Conservation (phyloP, 2,888 invertebrate species). For the Rhogogaster chlorosoma region DNA sequence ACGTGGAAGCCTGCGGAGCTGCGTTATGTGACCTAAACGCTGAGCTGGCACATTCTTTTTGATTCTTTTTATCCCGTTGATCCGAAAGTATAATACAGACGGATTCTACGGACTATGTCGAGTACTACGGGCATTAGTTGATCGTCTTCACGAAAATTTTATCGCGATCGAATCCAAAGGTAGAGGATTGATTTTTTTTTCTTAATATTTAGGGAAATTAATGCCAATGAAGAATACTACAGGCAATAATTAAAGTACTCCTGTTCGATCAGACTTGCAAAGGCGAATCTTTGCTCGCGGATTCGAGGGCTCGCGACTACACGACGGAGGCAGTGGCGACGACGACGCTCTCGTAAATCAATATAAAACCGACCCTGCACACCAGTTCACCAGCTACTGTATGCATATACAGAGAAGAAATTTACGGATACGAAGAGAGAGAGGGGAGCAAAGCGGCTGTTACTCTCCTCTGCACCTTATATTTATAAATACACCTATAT, state of each 20-base stretch:
- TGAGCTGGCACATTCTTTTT: not conserved
- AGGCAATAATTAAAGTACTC: not conserved
- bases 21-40: constrained; percentile 1
- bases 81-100: not conserved
- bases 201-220: not conserved
- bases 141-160: not conserved
- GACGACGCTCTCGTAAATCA: constrained; percentile 24
- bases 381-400: not conserved
- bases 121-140: not conserved
- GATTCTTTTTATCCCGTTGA: not conserved
- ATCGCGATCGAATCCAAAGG: not conserved
- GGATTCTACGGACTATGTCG: not conserved
- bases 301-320: not conserved
- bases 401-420: not conserved
- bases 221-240: not conserved
- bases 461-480: not conserved
- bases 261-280: not conserved
- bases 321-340: not conserved
- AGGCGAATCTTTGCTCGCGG: not conserved
- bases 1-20: not conserved
- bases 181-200: not conserved
- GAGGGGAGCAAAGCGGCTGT: not conserved
- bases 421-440: not conserved
- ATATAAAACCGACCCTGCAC: constrained; percentile 36
- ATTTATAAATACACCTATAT: not conserved